phyloP scores from a whole-genome alignment of 2,113 vertebrate genomes.

The Tachycineta bicolor region DNA sequence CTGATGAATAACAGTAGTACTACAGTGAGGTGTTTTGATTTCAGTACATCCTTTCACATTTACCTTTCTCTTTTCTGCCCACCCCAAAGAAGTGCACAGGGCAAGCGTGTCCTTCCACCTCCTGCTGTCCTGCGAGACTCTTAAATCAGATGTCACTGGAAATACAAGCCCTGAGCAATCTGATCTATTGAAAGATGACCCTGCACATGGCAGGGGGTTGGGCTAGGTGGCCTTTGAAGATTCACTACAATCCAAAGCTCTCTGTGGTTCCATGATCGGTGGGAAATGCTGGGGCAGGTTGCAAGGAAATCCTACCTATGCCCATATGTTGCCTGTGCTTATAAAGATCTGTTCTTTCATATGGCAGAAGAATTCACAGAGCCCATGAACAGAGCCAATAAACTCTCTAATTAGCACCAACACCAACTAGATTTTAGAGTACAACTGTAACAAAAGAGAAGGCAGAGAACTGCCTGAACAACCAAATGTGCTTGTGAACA shows the following conservation, averaged over 20 bases:
- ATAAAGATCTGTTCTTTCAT: not conserved
- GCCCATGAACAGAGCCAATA: not conserved
- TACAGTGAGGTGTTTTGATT: not conserved
- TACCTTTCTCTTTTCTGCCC: not conserved
- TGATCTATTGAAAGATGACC: not conserved
- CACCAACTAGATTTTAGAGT: not conserved
- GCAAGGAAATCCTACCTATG: not conserved
- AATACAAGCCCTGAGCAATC: not conserved
- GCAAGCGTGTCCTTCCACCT: not conserved
- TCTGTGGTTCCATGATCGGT: not conserved
- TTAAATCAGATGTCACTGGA: rapidly evolving
- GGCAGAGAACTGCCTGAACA: not conserved
- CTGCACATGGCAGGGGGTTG: not conserved
- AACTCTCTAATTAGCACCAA: not conserved
- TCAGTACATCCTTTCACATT: not conserved
- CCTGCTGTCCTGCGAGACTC: not conserved
- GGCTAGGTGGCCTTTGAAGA: not conserved
- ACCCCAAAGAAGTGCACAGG: not conserved
- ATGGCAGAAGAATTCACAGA: not conserved
- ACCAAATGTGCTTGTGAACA: not conserved
- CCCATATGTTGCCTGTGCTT: rapidly evolving
- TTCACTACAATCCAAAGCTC: not conserved
- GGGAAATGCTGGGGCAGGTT: not conserved
- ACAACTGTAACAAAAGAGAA: not conserved
- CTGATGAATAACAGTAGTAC: not conserved